These are phyloP conservation scores for Hycleus phaleratus DNA, from an alignment of 1,140 invertebrate genomes.

Conservation along the genomic window DNA sequence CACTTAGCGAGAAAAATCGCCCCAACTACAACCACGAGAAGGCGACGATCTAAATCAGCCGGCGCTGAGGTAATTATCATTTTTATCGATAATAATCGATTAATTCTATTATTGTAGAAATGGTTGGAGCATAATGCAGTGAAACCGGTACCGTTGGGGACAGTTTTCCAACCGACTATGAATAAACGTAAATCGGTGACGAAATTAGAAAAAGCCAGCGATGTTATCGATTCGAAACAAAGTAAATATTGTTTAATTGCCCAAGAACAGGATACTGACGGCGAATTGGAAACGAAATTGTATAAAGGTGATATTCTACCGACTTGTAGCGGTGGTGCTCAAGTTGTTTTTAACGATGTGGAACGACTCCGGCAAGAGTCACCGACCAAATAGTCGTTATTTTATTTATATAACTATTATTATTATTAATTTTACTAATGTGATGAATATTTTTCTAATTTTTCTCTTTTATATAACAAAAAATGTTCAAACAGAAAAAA, in stretches of 20 bases:
- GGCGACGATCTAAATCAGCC: conserved; percentile 18
- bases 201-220: conserved; percentile 62
- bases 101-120: conserved; percentile 41
- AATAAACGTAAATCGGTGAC: conserved; percentile 75
- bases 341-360: conserved; percentile 93
- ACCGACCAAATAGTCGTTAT: conserved; percentile 43
- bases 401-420: too few relatives aligned
- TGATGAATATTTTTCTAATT: too few relatives aligned
- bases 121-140: conserved; percentile 88
- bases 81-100: background rate
- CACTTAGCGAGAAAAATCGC: background rate
- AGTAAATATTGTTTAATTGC: conserved; percentile 87
- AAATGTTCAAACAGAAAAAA: too few relatives aligned
- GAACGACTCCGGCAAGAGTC: conserved; percentile 83
- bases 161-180: conserved; percentile 80
- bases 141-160: conserved; percentile 65
- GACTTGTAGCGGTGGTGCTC: conserved; percentile 85
- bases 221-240: conserved; percentile 64
- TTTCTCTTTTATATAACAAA: too few relatives aligned
- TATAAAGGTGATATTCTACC: conserved; percentile 89
- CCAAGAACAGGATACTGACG: conserved; percentile 84
- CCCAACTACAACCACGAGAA: background rate
- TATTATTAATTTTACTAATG: too few relatives aligned
- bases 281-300: conserved; percentile 85
- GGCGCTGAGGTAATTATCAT: background rate